Conservation (phyloP, 2,113 vertebrate genomes). For the Podocnemis expansa region DNA sequence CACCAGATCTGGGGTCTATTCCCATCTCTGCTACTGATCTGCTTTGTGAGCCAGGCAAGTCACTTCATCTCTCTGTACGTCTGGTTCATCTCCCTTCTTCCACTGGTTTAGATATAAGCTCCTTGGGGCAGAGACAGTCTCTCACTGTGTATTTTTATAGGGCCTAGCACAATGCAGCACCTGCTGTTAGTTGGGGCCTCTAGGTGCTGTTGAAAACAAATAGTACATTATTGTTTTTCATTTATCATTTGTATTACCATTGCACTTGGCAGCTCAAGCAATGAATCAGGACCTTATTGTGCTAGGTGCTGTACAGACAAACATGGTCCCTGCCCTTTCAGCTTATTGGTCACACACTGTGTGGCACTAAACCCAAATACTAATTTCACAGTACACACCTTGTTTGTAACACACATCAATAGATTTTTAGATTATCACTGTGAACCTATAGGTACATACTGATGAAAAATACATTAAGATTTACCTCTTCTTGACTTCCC, state of each 20-base stretch:
- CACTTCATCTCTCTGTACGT: neutral
- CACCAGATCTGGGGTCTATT: neutral
- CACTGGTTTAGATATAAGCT: neutral
- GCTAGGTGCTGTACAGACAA: neutral
- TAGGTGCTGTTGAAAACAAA: rapidly evolving
- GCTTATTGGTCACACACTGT: neutral
- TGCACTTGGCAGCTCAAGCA: neutral
- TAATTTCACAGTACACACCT: rapidly evolving
- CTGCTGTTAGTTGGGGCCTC: neutral
- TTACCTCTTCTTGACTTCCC: neutral
- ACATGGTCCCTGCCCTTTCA: neutral
- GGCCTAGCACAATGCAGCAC: neutral
- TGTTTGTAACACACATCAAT: neutral
- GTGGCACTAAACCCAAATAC: neutral
- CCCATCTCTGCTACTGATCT: neutral
- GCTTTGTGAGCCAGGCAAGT: neutral
- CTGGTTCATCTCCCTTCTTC: neutral
- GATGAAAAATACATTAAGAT: neutral
- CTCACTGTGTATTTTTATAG: neutral
- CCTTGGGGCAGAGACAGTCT: neutral
- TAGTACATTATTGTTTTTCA: neutral
- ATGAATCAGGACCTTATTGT: neutral
- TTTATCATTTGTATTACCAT: neutral
- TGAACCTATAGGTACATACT: neutral
- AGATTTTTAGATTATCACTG: neutral